Evolutionary conservation across 1,140 invertebrate genomes (phyloP).

Genomic region (Plutomurus gul): DNA sequence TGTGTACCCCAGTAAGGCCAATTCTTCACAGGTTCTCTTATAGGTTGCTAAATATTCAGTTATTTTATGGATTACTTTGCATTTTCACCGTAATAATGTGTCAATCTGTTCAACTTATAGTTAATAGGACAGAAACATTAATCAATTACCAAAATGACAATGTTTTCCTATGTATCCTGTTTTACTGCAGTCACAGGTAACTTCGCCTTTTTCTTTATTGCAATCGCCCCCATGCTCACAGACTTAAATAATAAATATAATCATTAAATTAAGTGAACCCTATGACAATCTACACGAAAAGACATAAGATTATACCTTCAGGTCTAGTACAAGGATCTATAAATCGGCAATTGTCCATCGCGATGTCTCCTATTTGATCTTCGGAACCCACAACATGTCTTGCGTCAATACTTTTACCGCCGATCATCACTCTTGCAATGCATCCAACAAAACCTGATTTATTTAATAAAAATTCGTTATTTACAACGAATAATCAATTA

Average conservation of each 20-base stretch:
- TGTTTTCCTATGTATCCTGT: slow-evolving; percentile 87
- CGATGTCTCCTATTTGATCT: slow-evolving; percentile 80
- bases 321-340: slow-evolving; percentile 85
- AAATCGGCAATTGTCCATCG: slow-evolving; percentile 87
- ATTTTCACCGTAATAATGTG: too few species aligned
- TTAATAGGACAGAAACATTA: neutral
- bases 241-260: too few species aligned
- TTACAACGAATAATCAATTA: slow-evolving; percentile 46
- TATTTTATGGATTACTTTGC: neutral
- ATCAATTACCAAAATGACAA: slow-evolving; percentile 80
- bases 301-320: too few species aligned
- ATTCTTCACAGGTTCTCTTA: slow-evolving; percentile 87
- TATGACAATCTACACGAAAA: too few species aligned
- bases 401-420: slow-evolving; percentile 72
- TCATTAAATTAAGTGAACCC: too few species aligned
- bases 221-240: slow-evolving; percentile 90
- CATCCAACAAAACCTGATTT: slow-evolving; percentile 79
- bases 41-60: slow-evolving; percentile 68
- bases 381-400: slow-evolving; percentile 79
- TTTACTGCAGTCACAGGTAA: slow-evolving; percentile 84
- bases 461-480: neutral
- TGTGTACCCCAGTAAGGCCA: slow-evolving; percentile 80
- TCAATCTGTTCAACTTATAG: neutral
- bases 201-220: slow-evolving; percentile 81
- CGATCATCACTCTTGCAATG: slow-evolving; percentile 84